Conservation (phyloP, 1,140 invertebrate species). For the Cydia strobilella region DNA sequence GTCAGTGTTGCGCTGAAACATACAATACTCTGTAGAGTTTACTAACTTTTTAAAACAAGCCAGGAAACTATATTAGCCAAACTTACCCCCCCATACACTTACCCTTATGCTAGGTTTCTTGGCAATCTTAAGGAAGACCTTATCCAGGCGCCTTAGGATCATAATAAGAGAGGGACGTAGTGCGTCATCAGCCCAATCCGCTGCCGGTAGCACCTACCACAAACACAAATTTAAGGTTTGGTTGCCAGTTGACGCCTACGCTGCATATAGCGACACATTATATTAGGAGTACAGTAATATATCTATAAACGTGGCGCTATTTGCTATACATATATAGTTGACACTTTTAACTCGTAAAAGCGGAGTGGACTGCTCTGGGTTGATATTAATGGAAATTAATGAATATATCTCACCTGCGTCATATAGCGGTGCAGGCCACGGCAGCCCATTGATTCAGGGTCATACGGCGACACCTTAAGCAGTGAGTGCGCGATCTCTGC, state of each 20-base stretch:
- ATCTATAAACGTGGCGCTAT: too few species aligned
- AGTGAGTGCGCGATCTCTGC: slow-evolving; percentile 98
- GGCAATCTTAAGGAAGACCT: slow-evolving; percentile 98
- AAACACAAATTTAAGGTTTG: not conserved
- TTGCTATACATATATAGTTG: too few species aligned
- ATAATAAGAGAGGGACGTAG: slow-evolving; percentile 95
- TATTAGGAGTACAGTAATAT: too few species aligned
- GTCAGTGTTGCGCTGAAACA: slow-evolving; percentile 91
- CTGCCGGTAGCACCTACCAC: slow-evolving; percentile 89
- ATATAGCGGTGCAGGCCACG: slow-evolving; percentile 95
- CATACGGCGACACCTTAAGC: slow-evolving; percentile 98
- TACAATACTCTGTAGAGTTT: not conserved
- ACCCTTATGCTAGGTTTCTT: slow-evolving; percentile 95
- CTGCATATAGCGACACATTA: too few species aligned
- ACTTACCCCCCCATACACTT: slow-evolving; percentile 47
- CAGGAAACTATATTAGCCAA: not conserved
- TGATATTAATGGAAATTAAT: not conserved
- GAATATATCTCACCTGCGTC: slow-evolving; percentile 81
- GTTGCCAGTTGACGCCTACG: too few species aligned
- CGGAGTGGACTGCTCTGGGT: too few species aligned
- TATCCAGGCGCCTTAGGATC: slow-evolving; percentile 95
- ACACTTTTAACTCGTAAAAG: too few species aligned
- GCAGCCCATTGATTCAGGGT: slow-evolving; percentile 97
- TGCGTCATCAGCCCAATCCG: slow-evolving; percentile 98
- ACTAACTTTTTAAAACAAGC: too few species aligned